Evolutionary conservation across 2,888 invertebrate genomes (phyloP).

Genomic region (Epicampocera succincta): DNA sequence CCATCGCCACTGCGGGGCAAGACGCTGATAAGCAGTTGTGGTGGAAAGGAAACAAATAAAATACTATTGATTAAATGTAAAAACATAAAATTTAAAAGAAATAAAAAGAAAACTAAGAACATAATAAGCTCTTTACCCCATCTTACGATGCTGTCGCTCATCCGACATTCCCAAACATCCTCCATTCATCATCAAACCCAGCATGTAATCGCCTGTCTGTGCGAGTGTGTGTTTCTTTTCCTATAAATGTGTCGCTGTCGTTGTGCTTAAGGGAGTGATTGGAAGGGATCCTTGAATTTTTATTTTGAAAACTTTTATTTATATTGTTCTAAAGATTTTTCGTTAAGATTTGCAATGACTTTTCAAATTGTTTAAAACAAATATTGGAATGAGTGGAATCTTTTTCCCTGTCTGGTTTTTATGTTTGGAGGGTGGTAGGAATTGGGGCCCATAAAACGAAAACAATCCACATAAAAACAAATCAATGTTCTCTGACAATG

Average conservation of each 20-base stretch:
- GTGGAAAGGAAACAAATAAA: slow-evolving; percentile 14
- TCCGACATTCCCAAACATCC: slow-evolving; percentile 23
- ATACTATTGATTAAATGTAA: slow-evolving; percentile 17
- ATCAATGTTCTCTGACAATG: slow-evolving; percentile 67
- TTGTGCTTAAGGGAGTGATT: slow-evolving; percentile 33
- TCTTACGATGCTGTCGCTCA: slow-evolving; percentile 12
- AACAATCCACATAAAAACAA: slow-evolving; percentile 56
- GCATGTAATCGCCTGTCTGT: slow-evolving; percentile 19
- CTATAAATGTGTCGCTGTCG: slow-evolving; percentile 4
- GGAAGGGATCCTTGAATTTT: slow-evolving; percentile 12
- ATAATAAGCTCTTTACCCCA: slow-evolving; percentile 62
- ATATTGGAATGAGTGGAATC: neutral
- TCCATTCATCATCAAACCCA: slow-evolving; percentile 27
- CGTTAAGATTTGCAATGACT: slow-evolving; percentile 65
- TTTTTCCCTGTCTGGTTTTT: neutral
- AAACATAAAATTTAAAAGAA: slow-evolving; percentile 58
- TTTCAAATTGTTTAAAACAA: slow-evolving; percentile 61
- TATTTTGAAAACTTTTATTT: slow-evolving; percentile 56
- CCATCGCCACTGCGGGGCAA: neutral
- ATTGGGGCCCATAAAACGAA: slow-evolving; percentile 6
- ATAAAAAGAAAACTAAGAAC: slow-evolving; percentile 63
- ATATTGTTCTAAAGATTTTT: slow-evolving; percentile 58
- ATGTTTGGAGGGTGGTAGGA: neutral
- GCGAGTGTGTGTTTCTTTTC: slow-evolving; percentile 8
- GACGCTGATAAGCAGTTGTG: slow-evolving; percentile 24